Conservation (phyloP, 53 echinoderm and acorn worm species). For the Mesocentrotus franciscanus region DNA sequence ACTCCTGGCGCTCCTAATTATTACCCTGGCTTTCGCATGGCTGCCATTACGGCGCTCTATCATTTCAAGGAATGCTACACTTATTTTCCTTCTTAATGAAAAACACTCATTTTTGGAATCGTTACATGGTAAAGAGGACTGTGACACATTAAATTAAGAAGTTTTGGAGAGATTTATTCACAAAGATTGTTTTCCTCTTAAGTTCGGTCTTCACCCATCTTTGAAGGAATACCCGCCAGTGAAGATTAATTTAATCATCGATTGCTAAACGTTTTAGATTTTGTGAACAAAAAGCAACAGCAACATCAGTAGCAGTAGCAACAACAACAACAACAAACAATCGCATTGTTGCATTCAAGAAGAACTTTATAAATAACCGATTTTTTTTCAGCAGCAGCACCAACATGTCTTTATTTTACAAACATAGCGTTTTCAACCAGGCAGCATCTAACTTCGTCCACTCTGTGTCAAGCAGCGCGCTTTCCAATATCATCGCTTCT, state of each 20-base stretch:
- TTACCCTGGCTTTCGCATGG: too few species aligned
- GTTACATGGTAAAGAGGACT: too few species aligned
- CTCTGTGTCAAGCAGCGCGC: background rate
- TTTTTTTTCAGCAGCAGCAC: background rate
- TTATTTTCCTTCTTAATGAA: background rate
- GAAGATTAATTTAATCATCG: background rate
- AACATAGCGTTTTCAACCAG: conserved; percentile 19
- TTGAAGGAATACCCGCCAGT: background rate
- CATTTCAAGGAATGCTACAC: background rate
- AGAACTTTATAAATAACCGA: background rate
- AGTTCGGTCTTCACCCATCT: background rate
- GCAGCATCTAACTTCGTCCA: conserved; percentile 21
- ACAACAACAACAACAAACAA: background rate
- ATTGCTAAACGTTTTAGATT: background rate
- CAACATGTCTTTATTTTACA: conserved; percentile 5
- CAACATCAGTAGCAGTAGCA: background rate
- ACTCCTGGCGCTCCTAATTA: too few species aligned
- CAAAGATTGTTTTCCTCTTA: background rate
- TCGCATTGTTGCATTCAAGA: background rate
- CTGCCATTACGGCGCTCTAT: too few species aligned
- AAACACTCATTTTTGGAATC: too few species aligned
- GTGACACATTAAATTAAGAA: background rate
- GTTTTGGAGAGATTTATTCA: background rate
- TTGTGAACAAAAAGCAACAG: background rate
- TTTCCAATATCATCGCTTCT: background rate